phyloP scores from a whole-genome alignment of 2,113 vertebrate species.

The Mobula hypostoma region DNA sequence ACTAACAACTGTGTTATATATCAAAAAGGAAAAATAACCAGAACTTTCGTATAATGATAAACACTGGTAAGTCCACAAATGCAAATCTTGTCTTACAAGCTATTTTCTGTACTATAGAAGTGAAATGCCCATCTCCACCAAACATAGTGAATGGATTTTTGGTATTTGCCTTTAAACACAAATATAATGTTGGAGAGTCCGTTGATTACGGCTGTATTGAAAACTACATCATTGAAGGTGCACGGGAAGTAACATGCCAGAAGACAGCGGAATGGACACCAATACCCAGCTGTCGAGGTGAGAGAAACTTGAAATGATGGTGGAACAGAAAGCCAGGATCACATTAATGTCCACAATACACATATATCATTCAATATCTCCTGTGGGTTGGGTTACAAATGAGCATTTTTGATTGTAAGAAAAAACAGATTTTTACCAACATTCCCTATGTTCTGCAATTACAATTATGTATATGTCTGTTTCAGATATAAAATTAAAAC shows the following conservation, averaged over 20 bases:
- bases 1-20: neutral
- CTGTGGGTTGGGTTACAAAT: neutral
- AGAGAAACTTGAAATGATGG: conserved; percentile 31
- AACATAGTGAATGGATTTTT: conserved; percentile 71
- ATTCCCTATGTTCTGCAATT: neutral
- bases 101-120: conserved; percentile 53
- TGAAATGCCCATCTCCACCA: conserved; percentile 65
- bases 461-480: neutral
- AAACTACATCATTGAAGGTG: conserved; percentile 62
- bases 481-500: too few relatives aligned
- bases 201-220: conserved; percentile 71
- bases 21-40: neutral
- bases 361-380: neutral
- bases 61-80: neutral
- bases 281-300: conserved; percentile 73
- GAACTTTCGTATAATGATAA: neutral
- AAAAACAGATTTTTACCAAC: neutral
- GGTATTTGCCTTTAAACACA: conserved; percentile 60
- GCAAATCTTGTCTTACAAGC: conserved; percentile 20
- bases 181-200: conserved; percentile 66
- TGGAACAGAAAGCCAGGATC: neutral
- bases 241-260: conserved; percentile 59
- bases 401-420: neutral
- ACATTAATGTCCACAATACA: neutral
- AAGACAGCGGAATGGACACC: conserved; percentile 73